Evolutionary conservation across 2,797 vertebrate species (phyloP), one percentile per base, ranked within the genome.

Genomic region (Myripristis jacobus): DNA sequence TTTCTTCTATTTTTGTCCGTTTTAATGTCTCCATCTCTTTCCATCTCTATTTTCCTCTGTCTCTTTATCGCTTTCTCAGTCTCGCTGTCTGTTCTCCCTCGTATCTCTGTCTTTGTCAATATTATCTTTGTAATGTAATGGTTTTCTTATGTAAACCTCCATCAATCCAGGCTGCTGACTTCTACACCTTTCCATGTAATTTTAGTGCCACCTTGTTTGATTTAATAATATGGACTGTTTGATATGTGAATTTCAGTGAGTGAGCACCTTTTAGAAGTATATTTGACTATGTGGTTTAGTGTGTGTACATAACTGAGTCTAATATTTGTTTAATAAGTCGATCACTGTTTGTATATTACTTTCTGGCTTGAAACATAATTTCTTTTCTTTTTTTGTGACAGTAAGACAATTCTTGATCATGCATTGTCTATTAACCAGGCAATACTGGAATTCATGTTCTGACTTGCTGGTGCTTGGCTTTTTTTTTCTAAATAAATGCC

Each of bases 151-250:
- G 27, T 18, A 25, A 25, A 52, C 22, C 25, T 52, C 15, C 44
- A 46, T 46, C 44, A n/a, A 16, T 46, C 44, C 18, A 46, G 44
- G 44, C 44, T 9, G 18, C 44, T 19, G 44, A 46, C n/a, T 18
- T 18, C 18, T 19, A 4, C 16, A 46, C 44, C n/a, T 4, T 29
- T 18, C 41, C 6, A 8, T 46, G 6, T 46, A 46, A 46, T 46
- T 44, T 18, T 11, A 9, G 9, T 9, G 12, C 41, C 8, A 38
- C 54, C 34, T 43, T 61, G 60, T 62, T 62, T 62, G 60, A 48
- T n/a, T 22, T 44, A 44, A 6, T 50, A 50, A 34, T 62, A 36
- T 25, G 16, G 29, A 50, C 11, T 27, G 19, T 34, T 34, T 50
- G 44, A 43, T 4, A 8, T 64, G 21, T 41, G 27, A 29, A 18